Conservation (phyloP, 2,797 vertebrate species). For the Lutjanus campechanus region DNA sequence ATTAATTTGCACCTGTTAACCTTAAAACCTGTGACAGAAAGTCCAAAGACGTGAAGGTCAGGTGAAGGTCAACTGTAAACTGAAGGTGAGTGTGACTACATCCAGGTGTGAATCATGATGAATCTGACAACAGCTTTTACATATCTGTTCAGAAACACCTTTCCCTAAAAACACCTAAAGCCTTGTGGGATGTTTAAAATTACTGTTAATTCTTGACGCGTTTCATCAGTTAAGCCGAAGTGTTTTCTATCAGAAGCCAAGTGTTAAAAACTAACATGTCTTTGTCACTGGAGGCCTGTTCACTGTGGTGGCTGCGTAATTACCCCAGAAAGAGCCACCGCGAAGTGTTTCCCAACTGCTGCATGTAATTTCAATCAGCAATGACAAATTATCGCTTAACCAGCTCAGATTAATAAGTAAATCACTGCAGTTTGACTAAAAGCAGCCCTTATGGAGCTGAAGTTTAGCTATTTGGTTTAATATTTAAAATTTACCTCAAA, state of each 20-base stretch:
- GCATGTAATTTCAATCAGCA: constrained; percentile 54
- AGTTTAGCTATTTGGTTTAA: constrained; percentile 7
- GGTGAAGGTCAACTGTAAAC: background rate
- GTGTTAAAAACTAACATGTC: constrained; percentile 9
- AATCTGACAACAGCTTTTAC: background rate
- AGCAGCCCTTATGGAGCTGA: constrained; percentile 23
- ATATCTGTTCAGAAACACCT: background rate
- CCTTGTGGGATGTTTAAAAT: background rate
- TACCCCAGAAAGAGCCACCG: constrained; percentile 30
- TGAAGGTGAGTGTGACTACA: background rate
- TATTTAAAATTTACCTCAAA: constrained; percentile 12
- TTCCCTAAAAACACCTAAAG: background rate
- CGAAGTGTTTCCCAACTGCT: constrained; percentile 37
- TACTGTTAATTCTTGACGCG: background rate
- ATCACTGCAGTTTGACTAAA: constrained; percentile 32
- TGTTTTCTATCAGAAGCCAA: constrained; percentile 19
- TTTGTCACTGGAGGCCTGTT: constrained; percentile 24
- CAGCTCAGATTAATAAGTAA: constrained; percentile 45
- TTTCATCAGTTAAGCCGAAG: constrained; percentile 14
- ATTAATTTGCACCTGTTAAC: too few species aligned
- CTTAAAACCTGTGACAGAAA: too few species aligned
- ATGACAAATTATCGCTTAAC: constrained; percentile 51
- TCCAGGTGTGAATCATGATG: background rate
- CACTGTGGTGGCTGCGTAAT: constrained; percentile 27
- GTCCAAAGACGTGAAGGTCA: background rate